A percentile compares a stretch with the other conserved stretches of the same genome.
These are phyloP conservation scores for Ammospiza nelsoni DNA, from an alignment of 2,113 vertebrate genomes.

Conservation along the genomic window DNA sequence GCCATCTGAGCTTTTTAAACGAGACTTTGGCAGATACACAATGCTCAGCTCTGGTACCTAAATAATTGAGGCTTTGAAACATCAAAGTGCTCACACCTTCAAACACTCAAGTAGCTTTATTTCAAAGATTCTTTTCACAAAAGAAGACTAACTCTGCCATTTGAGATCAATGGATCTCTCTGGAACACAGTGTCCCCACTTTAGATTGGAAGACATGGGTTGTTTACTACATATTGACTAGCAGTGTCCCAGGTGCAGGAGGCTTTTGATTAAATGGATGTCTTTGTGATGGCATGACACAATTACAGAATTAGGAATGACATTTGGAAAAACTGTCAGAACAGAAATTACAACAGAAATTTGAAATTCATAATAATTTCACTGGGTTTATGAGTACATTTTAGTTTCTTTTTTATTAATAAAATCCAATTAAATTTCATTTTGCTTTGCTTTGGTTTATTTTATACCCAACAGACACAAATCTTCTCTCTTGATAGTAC, in stretches of 20 bases:
- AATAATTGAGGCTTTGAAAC: constrained; percentile 81
- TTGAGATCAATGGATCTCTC: constrained; percentile 74
- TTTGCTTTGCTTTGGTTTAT: not conserved
- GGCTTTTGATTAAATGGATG: constrained; percentile 60
- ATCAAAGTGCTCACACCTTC: constrained; percentile 79
- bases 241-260: constrained; percentile 42
- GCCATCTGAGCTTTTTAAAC: constrained; percentile 72
- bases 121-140: constrained; percentile 73
- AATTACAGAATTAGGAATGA: constrained; percentile 28
- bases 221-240: constrained; percentile 70
- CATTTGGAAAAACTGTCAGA: not conserved
- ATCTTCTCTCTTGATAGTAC: not conserved
- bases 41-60: constrained; percentile 73
- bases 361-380: not conserved
- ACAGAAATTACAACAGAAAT: not conserved
- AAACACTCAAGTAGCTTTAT: constrained; percentile 76
- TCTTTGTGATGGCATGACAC: constrained; percentile 20
- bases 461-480: not conserved
- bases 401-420: not conserved
- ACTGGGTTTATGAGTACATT: not conserved
- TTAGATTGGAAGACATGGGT: constrained; percentile 56
- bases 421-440: not conserved
- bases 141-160: constrained; percentile 69
- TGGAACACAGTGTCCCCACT: constrained; percentile 41
- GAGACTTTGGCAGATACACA: constrained; percentile 70